These are phyloP conservation scores for Otus sunia DNA, from an alignment of 2,113 vertebrate genomes.

Conservation along the genomic window DNA sequence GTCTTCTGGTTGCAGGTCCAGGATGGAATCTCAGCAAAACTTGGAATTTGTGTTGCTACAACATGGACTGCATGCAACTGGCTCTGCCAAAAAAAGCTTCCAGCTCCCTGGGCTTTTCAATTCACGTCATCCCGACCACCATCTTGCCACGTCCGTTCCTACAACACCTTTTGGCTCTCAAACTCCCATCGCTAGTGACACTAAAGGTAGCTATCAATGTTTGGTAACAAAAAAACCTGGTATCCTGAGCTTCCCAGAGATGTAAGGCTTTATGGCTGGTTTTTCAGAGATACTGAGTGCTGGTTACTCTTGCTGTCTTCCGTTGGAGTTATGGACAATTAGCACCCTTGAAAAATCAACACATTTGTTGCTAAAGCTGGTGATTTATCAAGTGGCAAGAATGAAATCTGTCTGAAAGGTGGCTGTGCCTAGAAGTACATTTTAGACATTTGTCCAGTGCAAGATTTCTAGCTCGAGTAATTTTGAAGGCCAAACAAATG, in stretches of 20 bases:
- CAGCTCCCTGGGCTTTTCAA: neutral
- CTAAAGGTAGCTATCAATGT: neutral
- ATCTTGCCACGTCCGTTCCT: conserved; percentile 5
- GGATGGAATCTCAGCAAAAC: conserved; percentile 16
- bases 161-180: neutral
- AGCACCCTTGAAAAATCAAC: conserved; percentile 32
- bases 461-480: neutral
- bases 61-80: neutral
- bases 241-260: neutral
- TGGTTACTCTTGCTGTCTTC: conserved; percentile 25
- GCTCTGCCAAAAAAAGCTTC: conserved; percentile 6
- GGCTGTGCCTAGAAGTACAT: neutral
- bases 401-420: neutral
- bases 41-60: conserved; percentile 15
- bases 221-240: neutral
- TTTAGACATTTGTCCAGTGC: neutral
- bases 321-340: neutral
- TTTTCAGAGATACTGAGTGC: conserved; percentile 22
- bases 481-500: conserved; percentile 19
- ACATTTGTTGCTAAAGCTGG: neutral
- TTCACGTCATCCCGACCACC: neutral
- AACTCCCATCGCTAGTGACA: neutral
- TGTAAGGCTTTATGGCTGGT: neutral
- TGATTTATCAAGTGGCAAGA: neutral
- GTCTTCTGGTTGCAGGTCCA: conserved; percentile 37